phyloP scores from a whole-genome alignment of 2,888 invertebrate species.

The Torymus aiolomorphi region DNA sequence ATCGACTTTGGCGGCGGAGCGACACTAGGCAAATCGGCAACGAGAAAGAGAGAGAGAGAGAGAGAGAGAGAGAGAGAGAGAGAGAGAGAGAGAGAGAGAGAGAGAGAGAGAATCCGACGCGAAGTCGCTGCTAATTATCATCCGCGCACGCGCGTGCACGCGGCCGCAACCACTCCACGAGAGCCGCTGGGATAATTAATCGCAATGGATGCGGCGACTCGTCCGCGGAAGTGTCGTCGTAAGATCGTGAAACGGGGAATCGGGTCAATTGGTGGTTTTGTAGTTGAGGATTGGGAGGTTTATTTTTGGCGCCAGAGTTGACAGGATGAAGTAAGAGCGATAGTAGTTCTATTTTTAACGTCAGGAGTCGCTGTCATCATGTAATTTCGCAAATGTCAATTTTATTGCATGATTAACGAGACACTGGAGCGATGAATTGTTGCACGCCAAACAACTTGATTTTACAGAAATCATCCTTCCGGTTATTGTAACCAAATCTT shows the following conservation, averaged over 20 bases:
- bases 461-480: too few relatives aligned
- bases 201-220: background rate
- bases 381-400: too few relatives aligned
- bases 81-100: too few relatives aligned
- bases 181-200: slow-evolving; percentile 29
- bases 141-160: background rate
- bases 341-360: too few relatives aligned
- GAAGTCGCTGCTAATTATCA: slow-evolving; percentile 38
- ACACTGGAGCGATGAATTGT: too few relatives aligned
- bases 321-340: too few relatives aligned
- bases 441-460: too few relatives aligned
- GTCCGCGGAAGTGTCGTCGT: background rate
- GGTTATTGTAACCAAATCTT: too few relatives aligned
- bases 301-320: slow-evolving; percentile 1
- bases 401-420: too few relatives aligned
- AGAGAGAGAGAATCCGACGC: too few relatives aligned
- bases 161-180: background rate
- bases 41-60: background rate
- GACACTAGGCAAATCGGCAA: slow-evolving; percentile 42
- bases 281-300: background rate
- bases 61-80: too few relatives aligned
- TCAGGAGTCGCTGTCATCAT: too few relatives aligned
- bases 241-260: background rate
- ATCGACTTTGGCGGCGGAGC: slow-evolving; percentile 41
- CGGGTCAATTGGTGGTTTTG: slow-evolving; percentile 3